Conservation (phyloP, 2,888 invertebrate species). For the Drosophila ezoana region DNA sequence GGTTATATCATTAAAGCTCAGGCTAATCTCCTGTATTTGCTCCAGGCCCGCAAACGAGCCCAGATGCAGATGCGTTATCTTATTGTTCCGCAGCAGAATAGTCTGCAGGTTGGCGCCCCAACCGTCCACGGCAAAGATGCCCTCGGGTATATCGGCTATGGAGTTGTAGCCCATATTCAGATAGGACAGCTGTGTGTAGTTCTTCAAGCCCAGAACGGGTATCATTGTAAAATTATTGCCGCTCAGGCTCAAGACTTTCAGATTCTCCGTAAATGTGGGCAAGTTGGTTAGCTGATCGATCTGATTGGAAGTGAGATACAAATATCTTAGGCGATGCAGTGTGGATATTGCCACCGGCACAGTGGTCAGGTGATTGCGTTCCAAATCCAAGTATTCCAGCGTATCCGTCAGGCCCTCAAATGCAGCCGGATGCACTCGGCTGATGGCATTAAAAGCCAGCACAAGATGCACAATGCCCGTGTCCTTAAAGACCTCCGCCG, state of each 20-base stretch:
- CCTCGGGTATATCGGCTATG: constrained; percentile 91
- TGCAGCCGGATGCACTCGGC: constrained; percentile 89
- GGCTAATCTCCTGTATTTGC: constrained; percentile 93
- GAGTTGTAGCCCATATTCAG: constrained; percentile 95
- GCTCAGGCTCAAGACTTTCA: constrained; percentile 92
- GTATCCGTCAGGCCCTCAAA: constrained; percentile 90
- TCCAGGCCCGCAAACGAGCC: constrained; percentile 90
- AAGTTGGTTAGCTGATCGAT: constrained; percentile 87
- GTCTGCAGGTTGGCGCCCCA: constrained; percentile 93
- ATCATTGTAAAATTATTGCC: constrained; percentile 92
- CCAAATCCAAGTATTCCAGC: constrained; percentile 93
- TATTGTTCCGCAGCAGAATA: constrained; percentile 93
- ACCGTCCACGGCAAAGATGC: constrained; percentile 88
- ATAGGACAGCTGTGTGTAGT: constrained; percentile 92
- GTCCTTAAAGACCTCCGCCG: constrained; percentile 88
- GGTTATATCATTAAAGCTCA: constrained; percentile 95
- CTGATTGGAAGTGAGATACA: constrained; percentile 93
- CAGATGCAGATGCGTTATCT: constrained; percentile 90
- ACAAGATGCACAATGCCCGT: constrained; percentile 91
- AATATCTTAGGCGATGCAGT: constrained; percentile 90
- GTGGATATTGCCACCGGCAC: constrained; percentile 90
- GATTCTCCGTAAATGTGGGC: constrained; percentile 86
- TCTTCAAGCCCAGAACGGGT: constrained; percentile 89
- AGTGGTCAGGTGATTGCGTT: constrained; percentile 90
- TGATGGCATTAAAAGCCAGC: constrained; percentile 91